These are phyloP conservation scores for Tridacna gigas DNA, from an alignment of 2,888 invertebrate species.

Conservation along the genomic window DNA sequence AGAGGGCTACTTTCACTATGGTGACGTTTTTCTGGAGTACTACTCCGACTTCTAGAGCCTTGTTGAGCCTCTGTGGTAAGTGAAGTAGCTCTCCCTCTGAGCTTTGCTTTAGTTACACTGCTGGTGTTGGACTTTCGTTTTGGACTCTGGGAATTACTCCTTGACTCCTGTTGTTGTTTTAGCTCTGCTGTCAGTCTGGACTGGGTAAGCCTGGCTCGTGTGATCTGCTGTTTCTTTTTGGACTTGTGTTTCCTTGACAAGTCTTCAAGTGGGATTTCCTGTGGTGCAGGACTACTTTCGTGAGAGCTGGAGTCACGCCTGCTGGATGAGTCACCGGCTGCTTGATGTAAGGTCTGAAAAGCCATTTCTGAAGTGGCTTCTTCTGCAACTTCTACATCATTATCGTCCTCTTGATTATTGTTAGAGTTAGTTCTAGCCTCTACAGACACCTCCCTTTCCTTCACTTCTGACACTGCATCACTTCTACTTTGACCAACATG, in stretches of 20 bases:
- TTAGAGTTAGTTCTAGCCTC: neutral
- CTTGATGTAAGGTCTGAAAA: slow-evolving; percentile 79
- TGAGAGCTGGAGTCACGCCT: slow-evolving; percentile 65
- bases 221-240: slow-evolving; percentile 53
- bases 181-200: slow-evolving; percentile 64
- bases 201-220: slow-evolving; percentile 46
- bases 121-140: slow-evolving; percentile 62
- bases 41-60: slow-evolving; percentile 58
- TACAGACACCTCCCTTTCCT: slow-evolving; percentile 40
- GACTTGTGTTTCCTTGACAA: slow-evolving; percentile 75
- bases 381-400: slow-evolving; percentile 76
- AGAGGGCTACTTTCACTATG: slow-evolving; percentile 71
- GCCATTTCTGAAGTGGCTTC: slow-evolving; percentile 81
- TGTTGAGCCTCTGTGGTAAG: slow-evolving; percentile 56
- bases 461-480: slow-evolving; percentile 40
- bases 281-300: slow-evolving; percentile 64
- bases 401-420: slow-evolving; percentile 22
- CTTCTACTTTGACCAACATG: slow-evolving; percentile 14
- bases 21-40: slow-evolving; percentile 58
- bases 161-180: slow-evolving; percentile 51
- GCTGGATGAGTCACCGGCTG: slow-evolving; percentile 49
- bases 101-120: slow-evolving; percentile 42
- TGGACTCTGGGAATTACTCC: slow-evolving; percentile 77
- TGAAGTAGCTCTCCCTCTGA: slow-evolving; percentile 66
- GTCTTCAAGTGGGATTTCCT: slow-evolving; percentile 84